Percentiles rank a stretch among this genome's conserved stretches.
Conservation (phyloP, 2,797 vertebrate species). For the Aldrovandia affinis region DNA sequence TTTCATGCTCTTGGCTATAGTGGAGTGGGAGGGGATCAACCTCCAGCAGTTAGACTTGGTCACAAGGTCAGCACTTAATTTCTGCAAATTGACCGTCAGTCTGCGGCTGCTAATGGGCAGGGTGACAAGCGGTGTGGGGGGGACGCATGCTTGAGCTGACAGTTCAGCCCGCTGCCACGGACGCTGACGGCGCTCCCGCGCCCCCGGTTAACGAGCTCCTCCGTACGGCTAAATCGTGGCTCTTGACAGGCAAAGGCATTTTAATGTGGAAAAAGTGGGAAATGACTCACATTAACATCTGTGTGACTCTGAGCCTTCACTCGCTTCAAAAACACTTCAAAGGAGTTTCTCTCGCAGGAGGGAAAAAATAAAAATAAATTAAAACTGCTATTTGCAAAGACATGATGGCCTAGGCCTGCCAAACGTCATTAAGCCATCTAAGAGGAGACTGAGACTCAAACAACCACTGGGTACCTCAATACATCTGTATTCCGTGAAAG, state of each 20-base stretch:
- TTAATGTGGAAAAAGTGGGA: slow-evolving; percentile 33
- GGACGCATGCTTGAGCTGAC: slow-evolving; percentile 35
- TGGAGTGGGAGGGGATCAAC: background rate
- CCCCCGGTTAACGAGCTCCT: slow-evolving; percentile 41
- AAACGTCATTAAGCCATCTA: slow-evolving; percentile 50
- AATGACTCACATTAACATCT: slow-evolving; percentile 55
- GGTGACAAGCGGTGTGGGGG: slow-evolving; percentile 13
- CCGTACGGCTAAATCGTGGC: slow-evolving; percentile 22
- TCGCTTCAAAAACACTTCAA: slow-evolving; percentile 55
- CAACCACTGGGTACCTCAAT: background rate
- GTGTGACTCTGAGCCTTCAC: slow-evolving; percentile 29
- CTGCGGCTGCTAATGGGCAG: background rate
- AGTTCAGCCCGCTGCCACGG: slow-evolving; percentile 29
- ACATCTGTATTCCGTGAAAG: background rate
- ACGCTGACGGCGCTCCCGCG: background rate
- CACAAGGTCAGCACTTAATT: slow-evolving; percentile 64
- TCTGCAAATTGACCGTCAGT: slow-evolving; percentile 64
- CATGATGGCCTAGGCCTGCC: slow-evolving; percentile 54
- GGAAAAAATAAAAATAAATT: slow-evolving; percentile 28
- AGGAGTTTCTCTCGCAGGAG: slow-evolving; percentile 50
- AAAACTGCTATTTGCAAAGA: slow-evolving; percentile 55
- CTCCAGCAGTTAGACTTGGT: slow-evolving; percentile 25
- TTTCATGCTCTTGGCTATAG: background rate
- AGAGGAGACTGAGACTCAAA: background rate
- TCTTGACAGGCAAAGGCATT: slow-evolving; percentile 35